phyloP scores from a whole-genome alignment of 2,888 invertebrate species.

The Bellardia pandia region DNA sequence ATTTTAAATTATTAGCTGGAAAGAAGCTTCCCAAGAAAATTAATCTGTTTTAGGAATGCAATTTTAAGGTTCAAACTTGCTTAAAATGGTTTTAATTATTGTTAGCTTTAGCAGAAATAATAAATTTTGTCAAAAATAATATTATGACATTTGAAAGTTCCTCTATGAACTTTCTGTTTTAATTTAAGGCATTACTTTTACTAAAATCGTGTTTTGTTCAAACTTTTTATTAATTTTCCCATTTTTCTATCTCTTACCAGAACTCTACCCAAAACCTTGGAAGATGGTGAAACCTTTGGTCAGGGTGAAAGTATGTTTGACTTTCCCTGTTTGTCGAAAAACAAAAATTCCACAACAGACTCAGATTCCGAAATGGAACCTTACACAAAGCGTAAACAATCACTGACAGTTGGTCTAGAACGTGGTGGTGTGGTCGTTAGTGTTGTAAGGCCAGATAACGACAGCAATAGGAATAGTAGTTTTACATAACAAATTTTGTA shows the following conservation, averaged over 20 bases:
- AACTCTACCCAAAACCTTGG: slow-evolving; percentile 86
- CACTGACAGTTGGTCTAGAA: slow-evolving; percentile 76
- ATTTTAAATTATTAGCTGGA: too few species aligned
- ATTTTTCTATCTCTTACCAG: slow-evolving; percentile 74
- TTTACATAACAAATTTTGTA: slow-evolving; percentile 67
- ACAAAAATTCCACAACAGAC: slow-evolving; percentile 76
- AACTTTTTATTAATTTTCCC: background rate
- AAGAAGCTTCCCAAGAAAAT: too few species aligned
- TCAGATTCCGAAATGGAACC: slow-evolving; percentile 80
- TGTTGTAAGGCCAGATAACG: slow-evolving; percentile 44
- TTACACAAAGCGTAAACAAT: slow-evolving; percentile 80
- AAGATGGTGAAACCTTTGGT: slow-evolving; percentile 87
- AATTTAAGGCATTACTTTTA: too few species aligned
- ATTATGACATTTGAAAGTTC: too few species aligned
- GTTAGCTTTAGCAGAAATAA: too few species aligned
- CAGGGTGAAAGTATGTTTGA: slow-evolving; percentile 85
- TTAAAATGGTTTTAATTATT: too few species aligned
- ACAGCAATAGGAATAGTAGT: slow-evolving; percentile 77
- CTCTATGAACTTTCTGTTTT: too few species aligned
- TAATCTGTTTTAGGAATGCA: too few species aligned
- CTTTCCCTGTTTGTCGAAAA: slow-evolving; percentile 83
- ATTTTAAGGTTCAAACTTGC: too few species aligned
- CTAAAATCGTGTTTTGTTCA: background rate
- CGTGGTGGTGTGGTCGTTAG: slow-evolving; percentile 65
- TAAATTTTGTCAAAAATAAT: too few species aligned